A percentile compares a stretch with the other conserved stretches of the same genome.
phyloP scores from a whole-genome alignment of 2,888 invertebrate genomes.

The Drosophila koepferae region DNA sequence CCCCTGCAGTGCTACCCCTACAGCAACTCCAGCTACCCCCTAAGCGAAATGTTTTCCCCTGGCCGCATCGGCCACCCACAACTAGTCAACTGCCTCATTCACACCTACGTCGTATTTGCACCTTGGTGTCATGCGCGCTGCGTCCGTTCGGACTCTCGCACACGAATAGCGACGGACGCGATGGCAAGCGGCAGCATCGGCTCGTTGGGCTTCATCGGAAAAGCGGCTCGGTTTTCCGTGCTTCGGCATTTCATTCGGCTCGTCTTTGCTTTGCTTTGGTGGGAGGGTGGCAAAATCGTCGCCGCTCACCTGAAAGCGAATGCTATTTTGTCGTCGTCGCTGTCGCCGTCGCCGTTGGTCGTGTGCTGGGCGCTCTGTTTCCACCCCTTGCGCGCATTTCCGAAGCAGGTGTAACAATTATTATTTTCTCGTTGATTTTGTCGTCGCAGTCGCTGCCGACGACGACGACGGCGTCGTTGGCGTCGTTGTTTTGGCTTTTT shows the following conservation, averaged over 20 bases:
- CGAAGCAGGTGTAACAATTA: conserved; percentile 84
- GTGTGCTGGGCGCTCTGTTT: conserved; percentile 51
- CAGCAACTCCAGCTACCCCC: conserved; percentile 33
- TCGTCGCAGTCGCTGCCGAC: conserved; percentile 57
- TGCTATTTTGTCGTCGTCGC: conserved; percentile 36
- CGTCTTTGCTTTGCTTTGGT: conserved; percentile 30
- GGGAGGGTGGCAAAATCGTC: conserved; percentile 59
- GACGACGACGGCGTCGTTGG: conserved; percentile 40
- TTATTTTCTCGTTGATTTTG: conserved; percentile 83
- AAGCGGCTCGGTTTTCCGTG: conserved; percentile 50
- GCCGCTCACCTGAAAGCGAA: conserved; percentile 71
- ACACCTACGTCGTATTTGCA: conserved; percentile 67
- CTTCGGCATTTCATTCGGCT: conserved; percentile 63
- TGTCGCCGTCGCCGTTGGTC: conserved; percentile 44
- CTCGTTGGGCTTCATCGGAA: conserved; percentile 31
- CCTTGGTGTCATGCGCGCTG: conserved; percentile 80
- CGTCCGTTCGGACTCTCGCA: conserved; percentile 63
- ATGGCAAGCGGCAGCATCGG: conserved; percentile 37
- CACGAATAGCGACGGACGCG: conserved; percentile 23
- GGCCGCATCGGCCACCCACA: conserved; percentile 36
- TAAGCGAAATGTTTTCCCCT: conserved; percentile 14
- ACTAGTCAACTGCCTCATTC: conserved; percentile 40
- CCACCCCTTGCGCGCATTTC: conserved; percentile 67
- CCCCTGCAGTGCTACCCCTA: conserved; percentile 52
- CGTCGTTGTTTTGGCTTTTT: conserved; percentile 57